phyloP scores from a whole-genome alignment of 2,797 vertebrate genomes.

The Manis pentadactyla region DNA sequence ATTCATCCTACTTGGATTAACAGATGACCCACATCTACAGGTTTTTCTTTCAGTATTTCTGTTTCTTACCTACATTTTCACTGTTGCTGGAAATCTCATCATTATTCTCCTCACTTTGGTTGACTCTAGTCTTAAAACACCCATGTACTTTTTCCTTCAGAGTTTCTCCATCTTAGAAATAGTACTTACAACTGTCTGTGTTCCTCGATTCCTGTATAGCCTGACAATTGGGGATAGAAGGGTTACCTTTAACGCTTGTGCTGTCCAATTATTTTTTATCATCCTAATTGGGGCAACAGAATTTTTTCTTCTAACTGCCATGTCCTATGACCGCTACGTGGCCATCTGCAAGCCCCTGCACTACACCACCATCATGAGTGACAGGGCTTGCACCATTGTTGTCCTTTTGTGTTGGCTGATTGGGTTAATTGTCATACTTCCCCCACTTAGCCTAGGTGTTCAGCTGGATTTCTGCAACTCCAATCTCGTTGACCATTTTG shows the following conservation, averaged over 20 bases:
- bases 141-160: conserved; percentile 64
- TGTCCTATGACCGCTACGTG: conserved; percentile 61
- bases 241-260: conserved; percentile 63
- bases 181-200: conserved; percentile 42
- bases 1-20: conserved; percentile 62
- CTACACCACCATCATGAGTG: conserved; percentile 63
- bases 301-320: conserved; percentile 48
- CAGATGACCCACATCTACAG: conserved; percentile 17
- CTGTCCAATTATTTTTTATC: conserved; percentile 37
- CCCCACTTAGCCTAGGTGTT: conserved; percentile 23
- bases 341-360: conserved; percentile 64
- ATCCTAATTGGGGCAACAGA: conserved; percentile 37
- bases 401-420: conserved; percentile 55
- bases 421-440: conserved; percentile 45
- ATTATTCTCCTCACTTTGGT: conserved; percentile 61
- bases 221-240: conserved; percentile 68
- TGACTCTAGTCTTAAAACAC: conserved; percentile 42
- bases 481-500: conserved; percentile 60
- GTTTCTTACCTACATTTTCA: conserved; percentile 42
- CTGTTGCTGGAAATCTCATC: conserved; percentile 48
- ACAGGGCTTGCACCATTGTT: not conserved
- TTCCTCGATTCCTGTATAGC: conserved; percentile 75
- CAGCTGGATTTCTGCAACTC: conserved; percentile 58
- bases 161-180: conserved; percentile 64
- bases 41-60: conserved; percentile 28